Percentiles rank a stretch among this genome's conserved stretches.
Evolutionary conservation across 1,140 invertebrate species (phyloP).

Genomic region (Samia ricini): DNA sequence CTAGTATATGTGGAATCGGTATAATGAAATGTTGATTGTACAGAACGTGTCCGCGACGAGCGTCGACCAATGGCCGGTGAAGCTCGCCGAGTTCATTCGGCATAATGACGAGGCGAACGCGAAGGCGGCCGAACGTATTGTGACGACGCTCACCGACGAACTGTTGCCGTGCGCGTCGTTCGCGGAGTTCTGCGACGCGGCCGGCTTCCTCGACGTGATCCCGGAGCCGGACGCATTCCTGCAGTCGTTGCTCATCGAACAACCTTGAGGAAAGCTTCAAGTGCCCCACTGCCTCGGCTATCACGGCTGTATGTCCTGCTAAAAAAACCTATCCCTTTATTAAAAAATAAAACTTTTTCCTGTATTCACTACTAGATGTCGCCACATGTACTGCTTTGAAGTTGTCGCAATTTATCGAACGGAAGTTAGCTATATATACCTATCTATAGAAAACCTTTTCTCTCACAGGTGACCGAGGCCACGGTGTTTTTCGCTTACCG

Average conservation of each 20-base stretch:
- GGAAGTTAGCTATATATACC: background rate
- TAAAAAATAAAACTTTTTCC: too few species aligned
- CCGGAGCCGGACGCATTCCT: constrained; percentile 61
- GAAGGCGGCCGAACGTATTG: constrained; percentile 90
- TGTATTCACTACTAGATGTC: too few species aligned
- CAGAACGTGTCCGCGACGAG: constrained; percentile 84
- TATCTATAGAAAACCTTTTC: too few species aligned
- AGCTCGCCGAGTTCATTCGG: constrained; percentile 94
- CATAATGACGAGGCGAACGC: constrained; percentile 94
- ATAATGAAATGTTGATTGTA: too few species aligned
- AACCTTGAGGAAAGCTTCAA: constrained; percentile 50
- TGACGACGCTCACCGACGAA: constrained; percentile 91
- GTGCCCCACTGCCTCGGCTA: constrained; percentile 51
- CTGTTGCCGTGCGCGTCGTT: constrained; percentile 93
- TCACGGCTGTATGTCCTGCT: constrained; percentile 51
- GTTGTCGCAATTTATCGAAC: background rate
- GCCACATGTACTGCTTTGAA: background rate
- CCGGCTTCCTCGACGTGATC: constrained; percentile 75
- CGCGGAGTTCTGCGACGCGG: constrained; percentile 94
- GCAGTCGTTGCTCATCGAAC: constrained; percentile 40
- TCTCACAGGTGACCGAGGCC: too few species aligned
- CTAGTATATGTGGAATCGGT: too few species aligned
- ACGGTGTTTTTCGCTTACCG: background rate
- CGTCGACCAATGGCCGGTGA: constrained; percentile 91
- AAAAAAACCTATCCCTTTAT: constrained; percentile 5